Percentiles rank a stretch among this genome's conserved stretches.
Evolutionary conservation across 2,113 vertebrate species (phyloP).

Genomic region (Circaetus cinerascens): DNA sequence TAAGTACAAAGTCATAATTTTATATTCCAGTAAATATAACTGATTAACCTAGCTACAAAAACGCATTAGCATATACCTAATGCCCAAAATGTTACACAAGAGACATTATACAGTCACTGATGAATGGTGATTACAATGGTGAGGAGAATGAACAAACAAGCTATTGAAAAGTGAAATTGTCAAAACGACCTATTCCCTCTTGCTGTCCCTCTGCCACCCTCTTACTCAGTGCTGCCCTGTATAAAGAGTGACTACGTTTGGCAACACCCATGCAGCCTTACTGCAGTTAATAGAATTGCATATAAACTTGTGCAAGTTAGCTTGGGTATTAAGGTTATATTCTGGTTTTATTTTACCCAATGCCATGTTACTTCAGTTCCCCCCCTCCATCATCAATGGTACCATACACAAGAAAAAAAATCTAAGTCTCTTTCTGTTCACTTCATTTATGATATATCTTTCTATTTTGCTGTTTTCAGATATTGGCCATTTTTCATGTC

Average conservation of each 20-base stretch:
- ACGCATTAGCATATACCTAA: background rate
- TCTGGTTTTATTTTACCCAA: background rate
- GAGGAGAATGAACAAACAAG: background rate
- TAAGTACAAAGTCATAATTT: background rate
- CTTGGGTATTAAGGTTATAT: background rate
- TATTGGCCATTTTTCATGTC: background rate
- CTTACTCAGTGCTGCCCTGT: background rate
- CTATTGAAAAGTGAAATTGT: background rate
- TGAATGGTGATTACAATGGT: background rate
- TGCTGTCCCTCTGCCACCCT: background rate
- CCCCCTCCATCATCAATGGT: background rate
- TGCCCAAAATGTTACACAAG: background rate
- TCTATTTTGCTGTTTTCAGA: background rate
- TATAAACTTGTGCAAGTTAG: background rate
- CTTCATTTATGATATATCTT: background rate
- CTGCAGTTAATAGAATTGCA: background rate
- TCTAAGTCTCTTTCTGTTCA: background rate
- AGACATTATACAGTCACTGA: background rate
- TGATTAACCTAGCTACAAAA: background rate
- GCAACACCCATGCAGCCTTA: background rate
- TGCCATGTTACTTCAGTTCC: background rate
- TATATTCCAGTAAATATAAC: conserved; percentile 21
- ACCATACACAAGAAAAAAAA: background rate
- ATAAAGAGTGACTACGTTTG: background rate
- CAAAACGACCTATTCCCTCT: background rate